Evolutionary conservation across 2,113 vertebrate species (phyloP).

Genomic region (Bombycilla garrulus): DNA sequence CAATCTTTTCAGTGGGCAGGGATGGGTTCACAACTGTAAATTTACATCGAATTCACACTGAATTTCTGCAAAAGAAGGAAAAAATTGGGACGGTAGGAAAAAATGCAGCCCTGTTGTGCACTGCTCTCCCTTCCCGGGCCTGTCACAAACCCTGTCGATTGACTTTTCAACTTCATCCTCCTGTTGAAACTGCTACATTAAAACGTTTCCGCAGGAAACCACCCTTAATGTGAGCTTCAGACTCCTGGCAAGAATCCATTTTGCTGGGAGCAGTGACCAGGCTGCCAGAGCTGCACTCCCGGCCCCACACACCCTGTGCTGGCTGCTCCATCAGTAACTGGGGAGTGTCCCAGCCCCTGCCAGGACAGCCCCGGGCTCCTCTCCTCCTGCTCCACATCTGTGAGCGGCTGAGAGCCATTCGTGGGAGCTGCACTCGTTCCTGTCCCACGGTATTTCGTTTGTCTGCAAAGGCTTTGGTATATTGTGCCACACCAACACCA

Average conservation of each 20-base stretch:
- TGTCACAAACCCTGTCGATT: neutral
- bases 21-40: neutral
- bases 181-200: neutral
- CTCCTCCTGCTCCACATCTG: neutral
- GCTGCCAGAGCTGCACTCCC: neutral
- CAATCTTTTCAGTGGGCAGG: neutral
- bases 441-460: neutral
- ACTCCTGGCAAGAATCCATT: neutral
- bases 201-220: neutral
- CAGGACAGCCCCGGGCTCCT: neutral
- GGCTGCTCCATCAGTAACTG: neutral
- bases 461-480: neutral
- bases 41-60: neutral
- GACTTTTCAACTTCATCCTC: neutral
- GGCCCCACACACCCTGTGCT: neutral
- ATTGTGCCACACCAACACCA: neutral
- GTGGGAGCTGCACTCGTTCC: neutral
- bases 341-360: neutral
- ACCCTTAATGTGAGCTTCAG: neutral
- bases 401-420: neutral
- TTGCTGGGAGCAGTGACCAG: neutral
- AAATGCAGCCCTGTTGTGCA: fast-evolving
- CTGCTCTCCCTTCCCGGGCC: neutral
- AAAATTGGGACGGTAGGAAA: neutral
- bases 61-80: neutral